Conservation (phyloP, 2,888 invertebrate genomes). For the Argyresthia albistria region DNA sequence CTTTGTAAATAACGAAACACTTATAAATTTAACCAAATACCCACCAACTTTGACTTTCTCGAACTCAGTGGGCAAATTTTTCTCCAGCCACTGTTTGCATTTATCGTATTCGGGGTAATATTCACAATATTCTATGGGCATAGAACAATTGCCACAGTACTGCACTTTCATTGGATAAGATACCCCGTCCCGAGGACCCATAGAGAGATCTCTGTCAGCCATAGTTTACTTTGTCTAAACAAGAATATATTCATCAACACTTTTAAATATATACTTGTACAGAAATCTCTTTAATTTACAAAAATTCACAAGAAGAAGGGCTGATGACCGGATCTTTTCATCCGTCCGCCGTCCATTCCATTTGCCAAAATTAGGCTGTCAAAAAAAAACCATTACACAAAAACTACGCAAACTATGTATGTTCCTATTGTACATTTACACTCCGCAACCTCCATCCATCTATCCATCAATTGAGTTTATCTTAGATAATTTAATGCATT, state of each 20-base stretch:
- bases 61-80: slow-evolving; percentile 93
- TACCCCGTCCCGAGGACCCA: slow-evolving; percentile 80
- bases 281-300: too few species aligned
- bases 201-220: slow-evolving; percentile 72
- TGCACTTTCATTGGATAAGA: slow-evolving; percentile 87
- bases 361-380: not conserved
- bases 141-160: slow-evolving; percentile 95
- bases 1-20: slow-evolving; percentile 2
- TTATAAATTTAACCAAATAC: slow-evolving; percentile 9
- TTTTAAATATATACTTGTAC: not conserved
- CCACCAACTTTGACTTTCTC: slow-evolving; percentile 86
- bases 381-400: not conserved
- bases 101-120: slow-evolving; percentile 98
- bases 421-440: too few species aligned
- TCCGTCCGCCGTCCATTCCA: not conserved
- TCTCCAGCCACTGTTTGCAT: slow-evolving; percentile 97
- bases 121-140: slow-evolving; percentile 99
- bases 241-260: not conserved
- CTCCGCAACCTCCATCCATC: too few species aligned
- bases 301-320: too few species aligned
- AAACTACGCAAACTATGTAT: too few species aligned
- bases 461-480: too few species aligned
- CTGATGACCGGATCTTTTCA: not conserved
- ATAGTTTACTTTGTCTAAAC: slow-evolving; percentile 30
- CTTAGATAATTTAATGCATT: too few species aligned